Conservation (phyloP, 2,888 invertebrate species). For the Rhagophthalmus giganteus region DNA sequence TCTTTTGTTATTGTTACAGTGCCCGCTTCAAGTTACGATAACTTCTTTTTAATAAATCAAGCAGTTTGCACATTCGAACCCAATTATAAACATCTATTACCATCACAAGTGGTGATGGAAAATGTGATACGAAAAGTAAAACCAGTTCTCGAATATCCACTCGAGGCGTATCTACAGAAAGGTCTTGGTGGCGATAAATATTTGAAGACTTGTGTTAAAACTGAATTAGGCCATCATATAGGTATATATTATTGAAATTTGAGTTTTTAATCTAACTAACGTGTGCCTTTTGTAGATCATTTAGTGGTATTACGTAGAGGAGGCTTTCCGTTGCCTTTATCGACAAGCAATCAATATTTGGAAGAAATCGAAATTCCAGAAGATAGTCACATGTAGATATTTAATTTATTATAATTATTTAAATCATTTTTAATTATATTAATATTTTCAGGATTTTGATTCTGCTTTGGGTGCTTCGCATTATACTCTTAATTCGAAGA, state of each 20-base stretch:
- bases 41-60: slow-evolving; percentile 61
- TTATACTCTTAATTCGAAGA: slow-evolving; percentile 63
- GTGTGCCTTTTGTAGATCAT: slow-evolving; percentile 55
- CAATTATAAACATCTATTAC: slow-evolving; percentile 48
- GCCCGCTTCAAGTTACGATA: slow-evolving; percentile 36
- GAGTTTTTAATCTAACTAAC: slow-evolving; percentile 14
- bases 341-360: slow-evolving; percentile 50
- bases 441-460: too few relatives aligned
- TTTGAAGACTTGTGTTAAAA: slow-evolving; percentile 58
- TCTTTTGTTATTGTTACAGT: slow-evolving; percentile 15
- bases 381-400: slow-evolving; percentile 57
- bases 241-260: slow-evolving; percentile 37
- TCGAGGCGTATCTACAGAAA: slow-evolving; percentile 57
- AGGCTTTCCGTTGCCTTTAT: slow-evolving; percentile 58
- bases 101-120: slow-evolving; percentile 53
- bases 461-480: slow-evolving; percentile 58
- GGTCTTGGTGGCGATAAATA: slow-evolving; percentile 64
- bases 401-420: slow-evolving; percentile 4
- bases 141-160: slow-evolving; percentile 48
- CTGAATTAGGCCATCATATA: slow-evolving; percentile 52
- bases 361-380: slow-evolving; percentile 54
- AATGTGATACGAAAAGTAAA: slow-evolving; percentile 52
- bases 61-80: slow-evolving; percentile 49
- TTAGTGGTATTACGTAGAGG: slow-evolving; percentile 59
- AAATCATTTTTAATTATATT: background rate